Evolutionary conservation across 2,113 vertebrate species (phyloP).

Genomic region (Calyptomena viridis): DNA sequence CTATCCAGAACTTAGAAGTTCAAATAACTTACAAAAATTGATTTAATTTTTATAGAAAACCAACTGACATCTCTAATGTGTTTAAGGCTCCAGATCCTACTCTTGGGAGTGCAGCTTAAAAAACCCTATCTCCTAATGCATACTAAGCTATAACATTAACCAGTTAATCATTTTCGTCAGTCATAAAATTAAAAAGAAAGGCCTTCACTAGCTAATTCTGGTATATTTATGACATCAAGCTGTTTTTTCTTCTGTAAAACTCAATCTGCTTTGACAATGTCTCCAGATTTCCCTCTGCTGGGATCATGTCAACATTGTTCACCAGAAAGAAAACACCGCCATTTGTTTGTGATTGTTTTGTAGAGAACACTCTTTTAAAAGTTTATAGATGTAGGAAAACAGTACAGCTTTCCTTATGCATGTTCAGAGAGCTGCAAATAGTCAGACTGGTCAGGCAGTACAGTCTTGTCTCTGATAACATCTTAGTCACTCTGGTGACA

Average conservation of each 20-base stretch:
- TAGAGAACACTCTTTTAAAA: not conserved
- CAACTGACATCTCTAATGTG: not conserved
- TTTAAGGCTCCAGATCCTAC: not conserved
- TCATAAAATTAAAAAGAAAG: not conserved
- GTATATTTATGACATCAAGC: not conserved
- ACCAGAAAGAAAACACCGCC: not conserved
- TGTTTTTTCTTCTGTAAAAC: not conserved
- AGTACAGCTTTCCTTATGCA: not conserved
- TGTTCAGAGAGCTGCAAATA: not conserved
- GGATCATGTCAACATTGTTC: not conserved
- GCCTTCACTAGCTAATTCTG: not conserved
- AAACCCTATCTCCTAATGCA: not conserved
- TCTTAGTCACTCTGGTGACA: too few relatives aligned
- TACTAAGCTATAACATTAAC: not conserved
- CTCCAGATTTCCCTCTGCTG: conserved; percentile 52
- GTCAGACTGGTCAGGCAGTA: not conserved
- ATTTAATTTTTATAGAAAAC: not conserved
- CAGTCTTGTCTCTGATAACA: not conserved
- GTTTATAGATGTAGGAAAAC: not conserved
- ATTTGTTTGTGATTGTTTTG: not conserved
- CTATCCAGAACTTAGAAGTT: not conserved
- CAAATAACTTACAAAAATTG: not conserved
- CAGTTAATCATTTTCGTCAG: not conserved
- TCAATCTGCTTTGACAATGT: not conserved
- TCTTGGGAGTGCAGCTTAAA: not conserved